Conservation (phyloP, 2,797 vertebrate species). For the Enteromius fasciolatus region DNA sequence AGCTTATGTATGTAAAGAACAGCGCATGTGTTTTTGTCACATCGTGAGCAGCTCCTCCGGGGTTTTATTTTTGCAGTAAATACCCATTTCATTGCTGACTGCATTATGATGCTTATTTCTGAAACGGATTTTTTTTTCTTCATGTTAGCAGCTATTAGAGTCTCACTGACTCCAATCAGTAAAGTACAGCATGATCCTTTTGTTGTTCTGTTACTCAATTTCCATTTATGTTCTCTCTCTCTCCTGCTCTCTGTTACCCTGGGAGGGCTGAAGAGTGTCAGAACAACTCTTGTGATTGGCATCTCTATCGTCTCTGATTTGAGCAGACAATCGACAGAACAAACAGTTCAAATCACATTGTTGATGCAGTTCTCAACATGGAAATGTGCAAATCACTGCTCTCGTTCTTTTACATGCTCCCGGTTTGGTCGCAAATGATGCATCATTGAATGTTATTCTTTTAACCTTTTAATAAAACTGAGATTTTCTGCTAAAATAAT, state of each 20-base stretch:
- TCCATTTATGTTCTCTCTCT: background rate
- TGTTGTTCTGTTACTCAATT: background rate
- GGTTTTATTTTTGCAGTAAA: background rate
- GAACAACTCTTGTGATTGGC: conserved; percentile 24
- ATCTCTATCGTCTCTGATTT: conserved; percentile 5
- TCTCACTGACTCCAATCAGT: conserved; percentile 14
- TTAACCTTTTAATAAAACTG: background rate
- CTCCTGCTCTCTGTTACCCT: background rate
- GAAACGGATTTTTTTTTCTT: background rate
- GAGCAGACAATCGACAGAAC: background rate
- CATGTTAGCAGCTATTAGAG: background rate
- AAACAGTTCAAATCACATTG: background rate
- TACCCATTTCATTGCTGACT: background rate
- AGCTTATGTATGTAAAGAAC: background rate
- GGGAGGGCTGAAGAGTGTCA: conserved; percentile 4
- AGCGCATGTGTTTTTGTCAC: background rate
- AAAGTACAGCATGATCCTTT: background rate
- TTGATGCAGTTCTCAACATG: background rate
- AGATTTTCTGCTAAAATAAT: background rate
- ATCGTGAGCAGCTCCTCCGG: background rate
- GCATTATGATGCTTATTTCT: background rate
- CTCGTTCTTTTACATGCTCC: background rate
- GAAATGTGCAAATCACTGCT: background rate
- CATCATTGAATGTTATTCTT: background rate
- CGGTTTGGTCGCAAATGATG: background rate